Conservation (phyloP, 2,113 vertebrate genomes). For the Symphodus melops region DNA sequence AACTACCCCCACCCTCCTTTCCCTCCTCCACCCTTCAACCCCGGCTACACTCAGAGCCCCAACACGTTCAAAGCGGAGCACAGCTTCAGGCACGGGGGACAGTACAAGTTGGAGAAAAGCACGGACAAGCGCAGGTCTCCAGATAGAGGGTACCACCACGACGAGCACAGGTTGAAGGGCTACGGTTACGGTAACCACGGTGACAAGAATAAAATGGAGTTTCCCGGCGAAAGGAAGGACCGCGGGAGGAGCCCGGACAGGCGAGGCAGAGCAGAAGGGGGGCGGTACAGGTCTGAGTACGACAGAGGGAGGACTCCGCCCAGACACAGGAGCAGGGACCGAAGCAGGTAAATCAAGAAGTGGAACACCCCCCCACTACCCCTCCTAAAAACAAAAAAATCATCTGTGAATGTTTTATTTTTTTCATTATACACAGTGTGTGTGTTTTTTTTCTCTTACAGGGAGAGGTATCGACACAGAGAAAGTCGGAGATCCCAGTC, state of each 20-base stretch:
- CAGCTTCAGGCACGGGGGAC: constrained; percentile 82
- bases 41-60: constrained; percentile 83
- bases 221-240: constrained; percentile 86
- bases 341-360: constrained; percentile 85
- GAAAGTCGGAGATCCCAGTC: constrained; percentile 89
- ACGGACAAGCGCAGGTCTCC: constrained; percentile 86
- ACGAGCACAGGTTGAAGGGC: constrained; percentile 88
- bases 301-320: constrained; percentile 87
- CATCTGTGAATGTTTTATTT: too few relatives aligned
- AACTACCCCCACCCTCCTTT: constrained; percentile 87
- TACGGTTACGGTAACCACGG: constrained; percentile 82
- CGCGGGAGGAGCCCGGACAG: constrained; percentile 89
- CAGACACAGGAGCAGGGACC: constrained; percentile 90
- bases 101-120: constrained; percentile 87
- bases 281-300: constrained; percentile 87
- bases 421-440: not conserved
- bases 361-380: fast-evolving
- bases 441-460: constrained; percentile 47
- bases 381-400: too few relatives aligned
- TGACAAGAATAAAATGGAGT: constrained; percentile 86
- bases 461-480: constrained; percentile 91
- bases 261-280: constrained; percentile 79
- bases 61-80: constrained; percentile 80
- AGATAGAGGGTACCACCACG: constrained; percentile 87
- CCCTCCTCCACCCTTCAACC: constrained; percentile 85